These are phyloP conservation scores for Sebastes paucispinis DNA, from an alignment of 2,797 vertebrate genomes.

Conservation along the genomic window DNA sequence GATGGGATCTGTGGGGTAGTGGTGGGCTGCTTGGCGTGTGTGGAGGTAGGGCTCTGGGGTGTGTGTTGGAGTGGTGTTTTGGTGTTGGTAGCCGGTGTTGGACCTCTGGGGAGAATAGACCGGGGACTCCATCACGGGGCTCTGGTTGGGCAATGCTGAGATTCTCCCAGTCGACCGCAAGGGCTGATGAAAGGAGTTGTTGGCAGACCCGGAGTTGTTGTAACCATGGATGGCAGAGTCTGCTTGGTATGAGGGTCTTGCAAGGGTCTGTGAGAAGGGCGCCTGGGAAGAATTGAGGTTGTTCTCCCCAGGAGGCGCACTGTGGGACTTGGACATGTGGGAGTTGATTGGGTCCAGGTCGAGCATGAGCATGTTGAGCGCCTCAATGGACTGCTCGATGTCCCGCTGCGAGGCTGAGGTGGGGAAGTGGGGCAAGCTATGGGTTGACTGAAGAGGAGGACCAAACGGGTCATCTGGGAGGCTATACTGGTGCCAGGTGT, in stretches of 20 bases:
- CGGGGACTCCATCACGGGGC: conserved; percentile 75
- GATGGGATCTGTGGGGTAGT: conserved; percentile 54
- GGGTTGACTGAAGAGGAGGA: conserved; percentile 79
- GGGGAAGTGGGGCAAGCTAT: conserved; percentile 89
- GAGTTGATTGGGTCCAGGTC: conserved; percentile 87
- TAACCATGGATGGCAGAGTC: conserved; percentile 82
- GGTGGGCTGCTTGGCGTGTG: conserved; percentile 53
- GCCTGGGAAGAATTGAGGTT: conserved; percentile 82
- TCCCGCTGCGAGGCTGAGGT: conserved; percentile 88
- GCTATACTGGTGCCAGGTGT: conserved; percentile 92
- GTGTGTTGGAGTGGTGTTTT: conserved; percentile 73
- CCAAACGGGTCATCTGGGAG: conserved; percentile 83
- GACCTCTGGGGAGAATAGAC: conserved; percentile 71
- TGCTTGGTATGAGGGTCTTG: conserved; percentile 80
- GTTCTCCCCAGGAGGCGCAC: conserved; percentile 83
- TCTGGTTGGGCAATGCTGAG: conserved; percentile 69
- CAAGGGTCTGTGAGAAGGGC: conserved; percentile 73
- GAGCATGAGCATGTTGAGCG: conserved; percentile 95
- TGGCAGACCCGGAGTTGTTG: conserved; percentile 65
- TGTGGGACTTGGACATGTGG: conserved; percentile 91
- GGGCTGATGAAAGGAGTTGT: conserved; percentile 71
- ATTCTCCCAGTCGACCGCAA: conserved; percentile 55
- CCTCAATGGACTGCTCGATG: conserved; percentile 94
- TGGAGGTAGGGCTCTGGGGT: conserved; percentile 78
- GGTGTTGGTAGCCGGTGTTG: conserved; percentile 64